Evolutionary conservation across 2,888 invertebrate genomes (phyloP).

Genomic region (Achlya flavicornis): DNA sequence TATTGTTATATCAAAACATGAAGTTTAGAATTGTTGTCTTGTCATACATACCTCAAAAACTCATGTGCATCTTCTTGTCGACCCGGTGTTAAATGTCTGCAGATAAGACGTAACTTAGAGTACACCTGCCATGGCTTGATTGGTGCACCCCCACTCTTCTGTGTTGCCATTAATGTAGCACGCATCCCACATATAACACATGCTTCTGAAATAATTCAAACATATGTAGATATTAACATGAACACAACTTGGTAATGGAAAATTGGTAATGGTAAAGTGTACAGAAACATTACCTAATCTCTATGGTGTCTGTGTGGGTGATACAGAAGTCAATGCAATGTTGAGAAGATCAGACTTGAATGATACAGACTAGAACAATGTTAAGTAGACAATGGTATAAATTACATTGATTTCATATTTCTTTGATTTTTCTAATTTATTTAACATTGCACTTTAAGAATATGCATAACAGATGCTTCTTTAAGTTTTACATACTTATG

Average conservation of each 20-base stretch:
- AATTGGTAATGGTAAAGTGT: neutral
- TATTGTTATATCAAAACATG: too few relatives aligned
- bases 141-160: constrained; percentile 83
- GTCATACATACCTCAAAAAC: constrained; percentile 87
- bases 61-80: constrained; percentile 99
- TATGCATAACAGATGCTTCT: neutral
- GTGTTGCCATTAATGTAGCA: constrained; percentile 89
- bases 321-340: constrained; percentile 9
- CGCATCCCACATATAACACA: constrained; percentile 95
- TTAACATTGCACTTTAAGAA: neutral
- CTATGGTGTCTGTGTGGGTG: constrained; percentile 1
- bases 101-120: constrained; percentile 89
- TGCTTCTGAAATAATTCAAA: constrained; percentile 72
- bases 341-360: constrained; percentile 9
- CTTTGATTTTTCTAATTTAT: neutral
- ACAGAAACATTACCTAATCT: constrained; percentile 4
- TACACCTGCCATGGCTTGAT: constrained; percentile 94
- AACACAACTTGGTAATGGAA: neutral
- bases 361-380: constrained; percentile 8
- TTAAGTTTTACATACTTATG: neutral
- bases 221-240: constrained; percentile 2
- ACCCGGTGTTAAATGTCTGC: constrained; percentile 94
- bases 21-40: too few relatives aligned
- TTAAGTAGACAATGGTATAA: constrained; percentile 3
- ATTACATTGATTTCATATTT: neutral